Conservation (phyloP, 2,888 invertebrate genomes). For the Drosophila flavopinicola region DNA sequence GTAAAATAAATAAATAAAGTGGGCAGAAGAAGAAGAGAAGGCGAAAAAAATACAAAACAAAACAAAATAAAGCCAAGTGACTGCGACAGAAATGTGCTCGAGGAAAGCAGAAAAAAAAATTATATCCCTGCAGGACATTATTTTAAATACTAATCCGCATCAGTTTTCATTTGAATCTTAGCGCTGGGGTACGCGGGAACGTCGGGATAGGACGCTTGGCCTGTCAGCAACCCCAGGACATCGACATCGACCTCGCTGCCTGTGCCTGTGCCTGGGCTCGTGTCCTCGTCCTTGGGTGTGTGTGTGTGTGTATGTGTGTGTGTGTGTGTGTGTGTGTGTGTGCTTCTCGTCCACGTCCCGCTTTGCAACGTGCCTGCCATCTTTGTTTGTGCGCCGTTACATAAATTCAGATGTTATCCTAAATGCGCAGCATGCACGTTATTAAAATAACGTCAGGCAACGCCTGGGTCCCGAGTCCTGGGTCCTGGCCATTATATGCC, state of each 20-base stretch:
- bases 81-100: slow-evolving; percentile 50
- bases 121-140: slow-evolving; percentile 84
- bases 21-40: slow-evolving; percentile 33
- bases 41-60: slow-evolving; percentile 29
- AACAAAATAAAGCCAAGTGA: slow-evolving; percentile 52
- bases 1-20: slow-evolving; percentile 70
- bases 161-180: slow-evolving; percentile 82
- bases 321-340: no score
- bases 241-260: slow-evolving; percentile 42
- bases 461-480: slow-evolving; percentile 26
- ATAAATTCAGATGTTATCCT: slow-evolving; percentile 82
- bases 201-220: slow-evolving; percentile 10
- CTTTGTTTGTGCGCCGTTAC: slow-evolving; percentile 73
- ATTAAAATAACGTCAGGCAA: slow-evolving; percentile 72
- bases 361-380: slow-evolving; percentile 68
- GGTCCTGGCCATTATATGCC: slow-evolving; percentile 33
- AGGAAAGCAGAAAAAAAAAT: slow-evolving; percentile 61
- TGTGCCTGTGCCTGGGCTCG: slow-evolving; percentile 6
- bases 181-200: slow-evolving; percentile 33
- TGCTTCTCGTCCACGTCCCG: slow-evolving; percentile 27
- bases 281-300: slow-evolving; percentile 9
- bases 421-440: slow-evolving; percentile 79
- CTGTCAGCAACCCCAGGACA: slow-evolving; percentile 63
- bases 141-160: slow-evolving; percentile 84
- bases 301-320: no score